Percentiles rank a stretch among this genome's conserved stretches.
Conservation (phyloP, 2,113 vertebrate genomes). For the Picathartes gymnocephalus region DNA sequence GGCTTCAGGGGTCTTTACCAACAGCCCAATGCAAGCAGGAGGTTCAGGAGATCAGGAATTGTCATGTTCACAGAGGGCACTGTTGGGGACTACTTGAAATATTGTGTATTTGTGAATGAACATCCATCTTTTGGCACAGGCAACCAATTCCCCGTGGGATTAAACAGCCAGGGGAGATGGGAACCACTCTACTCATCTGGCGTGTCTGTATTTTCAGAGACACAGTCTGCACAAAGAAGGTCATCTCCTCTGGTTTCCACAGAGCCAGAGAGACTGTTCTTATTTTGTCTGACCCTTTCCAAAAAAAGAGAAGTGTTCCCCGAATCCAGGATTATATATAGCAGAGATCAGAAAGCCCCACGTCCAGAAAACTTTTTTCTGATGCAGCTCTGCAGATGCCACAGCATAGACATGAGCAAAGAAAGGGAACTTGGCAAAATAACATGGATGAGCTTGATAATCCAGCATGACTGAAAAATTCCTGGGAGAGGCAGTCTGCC, state of each 20-base stretch:
- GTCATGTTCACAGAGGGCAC: not conserved
- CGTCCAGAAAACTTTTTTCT: constrained; percentile 38
- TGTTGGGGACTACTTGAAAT: not conserved
- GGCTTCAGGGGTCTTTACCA: not conserved
- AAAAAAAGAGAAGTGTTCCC: not conserved
- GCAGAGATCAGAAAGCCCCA: constrained; percentile 31
- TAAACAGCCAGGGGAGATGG: not conserved
- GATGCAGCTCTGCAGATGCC: constrained; percentile 59
- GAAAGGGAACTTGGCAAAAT: constrained; percentile 58
- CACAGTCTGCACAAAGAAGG: not conserved
- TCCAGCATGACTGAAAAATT: constrained; percentile 67
- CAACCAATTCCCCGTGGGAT: not conserved
- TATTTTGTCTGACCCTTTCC: not conserved
- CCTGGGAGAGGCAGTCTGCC: constrained; percentile 64
- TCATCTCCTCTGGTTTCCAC: constrained; percentile 5
- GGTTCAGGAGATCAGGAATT: not conserved
- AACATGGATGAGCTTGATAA: constrained; percentile 65
- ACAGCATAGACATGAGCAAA: constrained; percentile 50
- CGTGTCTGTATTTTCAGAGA: not conserved
- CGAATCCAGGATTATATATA: not conserved
- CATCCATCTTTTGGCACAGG: not conserved
- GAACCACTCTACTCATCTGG: not conserved
- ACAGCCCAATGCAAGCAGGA: not conserved
- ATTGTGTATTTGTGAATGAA: not conserved
- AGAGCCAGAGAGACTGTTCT: not conserved